These are phyloP conservation scores for Synaphobranchus kaupii DNA, from an alignment of 2,797 vertebrate genomes.

Conservation along the genomic window DNA sequence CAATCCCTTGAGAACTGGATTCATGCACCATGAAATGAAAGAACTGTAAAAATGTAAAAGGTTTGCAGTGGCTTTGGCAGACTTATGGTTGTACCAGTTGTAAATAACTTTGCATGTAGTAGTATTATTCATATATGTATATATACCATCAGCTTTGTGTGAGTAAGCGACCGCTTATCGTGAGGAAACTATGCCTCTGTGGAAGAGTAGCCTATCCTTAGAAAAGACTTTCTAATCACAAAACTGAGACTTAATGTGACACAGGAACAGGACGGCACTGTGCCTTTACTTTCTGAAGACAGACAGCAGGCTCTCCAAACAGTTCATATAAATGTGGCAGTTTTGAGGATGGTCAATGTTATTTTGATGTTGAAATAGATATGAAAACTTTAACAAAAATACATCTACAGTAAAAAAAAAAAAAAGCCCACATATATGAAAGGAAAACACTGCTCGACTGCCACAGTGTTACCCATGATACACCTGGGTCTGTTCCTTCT, in stretches of 20 bases:
- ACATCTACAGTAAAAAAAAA: slow-evolving; percentile 18
- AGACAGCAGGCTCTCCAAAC: neutral
- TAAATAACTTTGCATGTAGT: neutral
- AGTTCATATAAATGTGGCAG: neutral
- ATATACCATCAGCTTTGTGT: neutral
- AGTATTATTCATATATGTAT: neutral
- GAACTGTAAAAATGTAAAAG: neutral
- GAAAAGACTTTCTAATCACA: neutral
- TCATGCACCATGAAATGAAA: neutral
- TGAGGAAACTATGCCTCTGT: neutral
- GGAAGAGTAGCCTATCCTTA: neutral
- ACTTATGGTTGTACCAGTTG: neutral
- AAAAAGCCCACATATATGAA: neutral
- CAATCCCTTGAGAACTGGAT: neutral
- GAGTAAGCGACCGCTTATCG: neutral
- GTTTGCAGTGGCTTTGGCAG: neutral
- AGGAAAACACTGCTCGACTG: neutral
- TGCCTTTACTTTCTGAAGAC: neutral
- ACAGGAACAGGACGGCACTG: neutral
- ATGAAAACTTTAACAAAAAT: slow-evolving; percentile 17
- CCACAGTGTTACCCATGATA: neutral
- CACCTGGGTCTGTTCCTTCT: neutral
- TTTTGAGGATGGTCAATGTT: neutral
- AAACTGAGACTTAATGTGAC: neutral
- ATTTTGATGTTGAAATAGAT: slow-evolving; percentile 18